These are phyloP conservation scores for Lacanobia wlatinum DNA, from an alignment of 2,888 invertebrate genomes.

Conservation along the genomic window DNA sequence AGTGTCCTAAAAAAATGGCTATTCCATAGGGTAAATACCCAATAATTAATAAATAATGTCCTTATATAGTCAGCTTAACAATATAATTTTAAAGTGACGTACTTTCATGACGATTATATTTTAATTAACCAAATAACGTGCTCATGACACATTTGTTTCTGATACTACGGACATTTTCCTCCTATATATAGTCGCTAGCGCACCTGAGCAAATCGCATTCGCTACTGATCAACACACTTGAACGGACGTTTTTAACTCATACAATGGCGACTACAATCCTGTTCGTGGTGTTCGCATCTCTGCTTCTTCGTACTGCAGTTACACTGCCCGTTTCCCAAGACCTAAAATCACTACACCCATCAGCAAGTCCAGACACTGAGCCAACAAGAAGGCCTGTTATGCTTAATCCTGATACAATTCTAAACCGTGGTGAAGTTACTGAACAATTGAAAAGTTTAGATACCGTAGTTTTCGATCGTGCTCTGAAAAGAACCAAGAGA, in stretches of 20 bases:
- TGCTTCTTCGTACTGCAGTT: neutral
- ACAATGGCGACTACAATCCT: conserved; percentile 6
- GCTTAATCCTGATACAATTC: neutral
- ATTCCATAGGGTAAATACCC: no score
- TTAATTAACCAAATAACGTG: neutral
- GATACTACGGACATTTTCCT: neutral
- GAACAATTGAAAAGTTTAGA: neutral
- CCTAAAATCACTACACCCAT: conserved; percentile 12
- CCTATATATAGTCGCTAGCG: neutral
- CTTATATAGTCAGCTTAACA: neutral
- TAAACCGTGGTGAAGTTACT: neutral
- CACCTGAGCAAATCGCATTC: conserved; percentile 7
- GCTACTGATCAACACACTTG: neutral
- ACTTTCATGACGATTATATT: neutral
- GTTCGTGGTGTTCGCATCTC: neutral
- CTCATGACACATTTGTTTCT: neutral
- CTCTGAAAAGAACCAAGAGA: conserved; percentile 9
- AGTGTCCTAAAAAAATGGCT: no score
- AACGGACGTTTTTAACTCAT: neutral
- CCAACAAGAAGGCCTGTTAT: neutral
- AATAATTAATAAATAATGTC: neutral
- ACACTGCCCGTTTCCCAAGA: neutral
- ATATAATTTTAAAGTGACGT: neutral
- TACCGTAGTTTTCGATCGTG: neutral
- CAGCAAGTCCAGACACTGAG: neutral